Base-by-base conservation (phyloP, 2,888 invertebrate genomes). In the Ochropleura leucogaster region DNA sequence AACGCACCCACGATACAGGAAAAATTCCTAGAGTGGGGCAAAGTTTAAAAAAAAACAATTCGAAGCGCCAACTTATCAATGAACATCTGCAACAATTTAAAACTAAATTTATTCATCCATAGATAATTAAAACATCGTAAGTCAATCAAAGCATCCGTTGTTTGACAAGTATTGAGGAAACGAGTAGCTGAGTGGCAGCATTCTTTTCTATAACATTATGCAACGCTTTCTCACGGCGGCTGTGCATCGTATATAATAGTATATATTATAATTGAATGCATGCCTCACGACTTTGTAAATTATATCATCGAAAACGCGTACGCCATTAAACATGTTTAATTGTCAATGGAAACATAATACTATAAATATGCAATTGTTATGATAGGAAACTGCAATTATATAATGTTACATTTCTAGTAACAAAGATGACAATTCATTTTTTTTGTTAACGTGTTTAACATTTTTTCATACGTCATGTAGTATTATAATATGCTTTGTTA, bases 191-290 rank as follows among this genome's bases (percentile, higher is more conserved):
- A 18, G 10, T 62, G 49, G 47, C 74, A 70, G 51, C 80, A 86
- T 87, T 86, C 80, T 87, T 85, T 76, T 75, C 73, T 77, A 73
- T 59, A 74, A 66, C 7, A 76, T 89, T 88, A 89, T 80, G 82
- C 67, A 88, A 89, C 66, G 51, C 84, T 83, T 89, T 89, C 89
- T 84, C 89, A 89, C 88, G 88, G 81, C 80, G 76, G 68, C 76
- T 55, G 75, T 78, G 74, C 72, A 79, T 64, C 46, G 74, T 55
- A 73, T 78, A 82, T 12, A 62, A 44, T 62, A n/a, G n/a, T 62
- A 6, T 40, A 64, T 77, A 79, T 72, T 80, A 67, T 77, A 76
- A 81, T 79, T 77, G 77, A 72, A 79, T 72, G 79, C 72, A 79
- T 60, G 66, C 75, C 75, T 74, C 86, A 84, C 79, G 74, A 77